A percentile compares a stretch with the other conserved stretches of the same genome.
Conservation (phyloP, 2,888 invertebrate species). For the Polyommatus icarus region DNA sequence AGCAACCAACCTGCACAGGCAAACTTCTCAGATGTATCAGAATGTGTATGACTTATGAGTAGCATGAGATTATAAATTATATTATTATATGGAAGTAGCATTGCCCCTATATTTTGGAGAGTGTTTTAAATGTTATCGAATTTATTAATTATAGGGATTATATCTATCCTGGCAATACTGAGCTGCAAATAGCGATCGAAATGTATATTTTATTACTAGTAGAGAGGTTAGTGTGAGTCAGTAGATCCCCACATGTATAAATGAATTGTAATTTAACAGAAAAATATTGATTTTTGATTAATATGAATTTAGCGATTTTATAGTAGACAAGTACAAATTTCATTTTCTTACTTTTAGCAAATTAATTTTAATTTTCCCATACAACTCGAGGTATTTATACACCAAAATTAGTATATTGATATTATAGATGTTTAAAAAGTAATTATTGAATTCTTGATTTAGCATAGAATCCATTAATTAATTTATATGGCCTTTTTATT, state of each 20-base stretch:
- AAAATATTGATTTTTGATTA: not conserved
- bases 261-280: not conserved
- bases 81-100: slow-evolving; percentile 5
- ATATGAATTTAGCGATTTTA: not conserved
- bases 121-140: slow-evolving; percentile 34
- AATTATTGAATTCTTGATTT: slow-evolving; percentile 36
- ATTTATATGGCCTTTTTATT: slow-evolving; percentile 39
- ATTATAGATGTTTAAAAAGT: slow-evolving; percentile 36
- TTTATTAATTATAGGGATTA: slow-evolving; percentile 37
- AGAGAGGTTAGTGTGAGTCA: not conserved
- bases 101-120: slow-evolving; percentile 32
- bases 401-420: slow-evolving; percentile 44
- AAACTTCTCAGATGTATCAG: not conserved
- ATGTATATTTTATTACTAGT: slow-evolving; percentile 10
- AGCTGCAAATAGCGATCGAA: slow-evolving; percentile 3
- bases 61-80: not conserved
- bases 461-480: slow-evolving; percentile 40
- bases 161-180: not conserved
- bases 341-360: slow-evolving; percentile 18
- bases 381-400: slow-evolving; percentile 39
- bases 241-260: not conserved
- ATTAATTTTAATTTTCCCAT: slow-evolving; percentile 18
- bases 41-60: not conserved
- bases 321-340: slow-evolving; percentile 42
- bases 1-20: not conserved